Evolutionary conservation across 2,797 vertebrate species (phyloP).

Genomic region (Peromyscus aztecus): DNA sequence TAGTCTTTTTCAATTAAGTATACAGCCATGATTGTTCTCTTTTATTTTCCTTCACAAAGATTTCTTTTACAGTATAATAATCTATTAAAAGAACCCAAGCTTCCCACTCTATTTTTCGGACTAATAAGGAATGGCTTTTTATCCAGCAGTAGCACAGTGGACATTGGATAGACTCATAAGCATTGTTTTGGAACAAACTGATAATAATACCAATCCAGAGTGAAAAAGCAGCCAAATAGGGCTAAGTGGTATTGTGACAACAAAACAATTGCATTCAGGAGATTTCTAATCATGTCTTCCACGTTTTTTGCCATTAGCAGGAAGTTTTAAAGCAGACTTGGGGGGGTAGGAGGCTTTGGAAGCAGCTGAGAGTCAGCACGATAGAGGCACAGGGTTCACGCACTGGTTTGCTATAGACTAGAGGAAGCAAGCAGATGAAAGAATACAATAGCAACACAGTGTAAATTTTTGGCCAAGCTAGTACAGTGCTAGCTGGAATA

Average conservation of each 20-base stretch:
- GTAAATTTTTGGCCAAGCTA: constrained; percentile 62
- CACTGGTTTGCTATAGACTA: constrained; percentile 78
- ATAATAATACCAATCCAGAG: constrained; percentile 81
- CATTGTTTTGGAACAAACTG: constrained; percentile 75
- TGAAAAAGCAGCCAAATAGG: constrained; percentile 83
- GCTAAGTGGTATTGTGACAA: constrained; percentile 77
- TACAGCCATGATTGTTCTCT: constrained; percentile 39
- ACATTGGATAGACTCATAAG: constrained; percentile 59
- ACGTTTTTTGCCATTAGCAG: constrained; percentile 78
- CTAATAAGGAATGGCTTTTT: constrained; percentile 71
- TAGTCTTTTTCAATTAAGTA: constrained; percentile 52
- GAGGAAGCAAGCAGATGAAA: constrained; percentile 65
- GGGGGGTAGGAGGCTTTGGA: constrained; percentile 71
- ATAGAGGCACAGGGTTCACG: constrained; percentile 75
- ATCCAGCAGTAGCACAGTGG: constrained; percentile 39
- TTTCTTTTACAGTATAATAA: constrained; percentile 60
- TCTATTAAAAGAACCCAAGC: constrained; percentile 50
- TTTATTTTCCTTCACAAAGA: constrained; percentile 54
- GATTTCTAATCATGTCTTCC: constrained; percentile 83
- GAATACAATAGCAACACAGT: constrained; percentile 47
- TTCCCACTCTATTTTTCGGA: constrained; percentile 43
- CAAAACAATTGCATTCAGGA: constrained; percentile 80
- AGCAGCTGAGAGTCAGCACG: constrained; percentile 55
- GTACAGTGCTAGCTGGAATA: constrained; percentile 28
- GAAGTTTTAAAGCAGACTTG: constrained; percentile 81